These are phyloP conservation scores for Dromius quadrimaculatus DNA, from an alignment of 2,888 invertebrate genomes.

Conservation along the genomic window DNA sequence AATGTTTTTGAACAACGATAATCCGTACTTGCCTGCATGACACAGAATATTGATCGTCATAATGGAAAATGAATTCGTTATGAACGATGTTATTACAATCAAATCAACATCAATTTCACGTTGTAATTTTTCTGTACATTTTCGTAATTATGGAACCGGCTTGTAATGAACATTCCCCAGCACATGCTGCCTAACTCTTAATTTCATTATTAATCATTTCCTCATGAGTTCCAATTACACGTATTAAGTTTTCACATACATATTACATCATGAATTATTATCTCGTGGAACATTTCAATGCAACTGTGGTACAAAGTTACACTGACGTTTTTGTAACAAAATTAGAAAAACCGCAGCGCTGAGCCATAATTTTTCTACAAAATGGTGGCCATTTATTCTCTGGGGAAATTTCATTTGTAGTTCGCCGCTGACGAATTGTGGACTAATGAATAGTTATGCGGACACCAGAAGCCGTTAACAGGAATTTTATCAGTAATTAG, in stretches of 20 bases:
- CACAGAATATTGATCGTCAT: too few species aligned
- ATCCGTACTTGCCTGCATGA: too few species aligned
- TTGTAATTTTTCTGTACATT: too few species aligned
- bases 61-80: too few species aligned
- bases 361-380: constrained; percentile 28
- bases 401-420: constrained; percentile 22
- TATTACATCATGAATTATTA: constrained; percentile 33
- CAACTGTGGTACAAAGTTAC: constrained; percentile 11
- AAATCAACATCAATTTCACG: too few species aligned
- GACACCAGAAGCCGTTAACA: constrained; percentile 35
- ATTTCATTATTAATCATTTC: constrained; percentile 39
- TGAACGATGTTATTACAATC: too few species aligned
- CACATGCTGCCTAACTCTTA: constrained; percentile 7
- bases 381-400: constrained; percentile 23
- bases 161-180: background rate
- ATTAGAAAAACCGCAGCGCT: constrained; percentile 19
- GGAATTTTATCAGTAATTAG: constrained; percentile 45
- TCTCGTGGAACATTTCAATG: background rate
- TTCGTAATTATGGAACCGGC: too few species aligned
- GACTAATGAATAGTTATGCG: constrained; percentile 35
- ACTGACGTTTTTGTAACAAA: constrained; percentile 21
- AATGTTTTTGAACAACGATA: too few species aligned
- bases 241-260: constrained; percentile 19
- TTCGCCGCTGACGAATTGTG: constrained; percentile 31
- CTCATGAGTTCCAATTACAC: constrained; percentile 24